Base-by-base conservation (phyloP, 2,888 invertebrate species). In the Alcis repandata region DNA sequence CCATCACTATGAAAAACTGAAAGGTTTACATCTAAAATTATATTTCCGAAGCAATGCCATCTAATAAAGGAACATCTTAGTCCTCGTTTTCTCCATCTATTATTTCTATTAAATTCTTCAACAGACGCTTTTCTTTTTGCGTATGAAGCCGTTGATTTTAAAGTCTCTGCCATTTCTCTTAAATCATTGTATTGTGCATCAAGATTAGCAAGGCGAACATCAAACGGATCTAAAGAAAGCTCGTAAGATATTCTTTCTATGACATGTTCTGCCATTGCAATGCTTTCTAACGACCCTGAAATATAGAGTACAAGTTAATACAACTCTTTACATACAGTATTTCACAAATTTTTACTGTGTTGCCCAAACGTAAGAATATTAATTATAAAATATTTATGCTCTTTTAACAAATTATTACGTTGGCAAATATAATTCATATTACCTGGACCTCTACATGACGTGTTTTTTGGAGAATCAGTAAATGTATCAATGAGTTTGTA, bases 41-140 rank as follows among this genome's bases (percentile, higher is more conserved):
- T 72, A n/a, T 65, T 19, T n/a, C 70, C 69, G 1, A 71, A 71
- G 13, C 95, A 96, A 63, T 91, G 92, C 38, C 40, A 52, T 40
- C 52, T 20, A 88, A 95, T 89, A 0, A 95, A 94, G 0, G 95
- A 89, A 17, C 95, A 73, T 38, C 94, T 84, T 0, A 95, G 84
- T 0, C 95, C 96, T 53, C 94, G 94, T 83, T 97, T 97, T 76
- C 94, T 95, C 96, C 96, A 97, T 54, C 96, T 90, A 83, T 97
- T 96, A 66, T 92, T 71, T 20, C 83, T 76, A 78, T 96, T 96
- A 74, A 94, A 96, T 15, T 86, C 76, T 19, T 90, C 85, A 1
- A 95, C 89, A 4, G 81, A 85, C 36, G 78, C 77, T 71, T 88
- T 91, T 45, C 96, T 86, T 20, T 83, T 76, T 0, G 88, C 86